phyloP scores from a whole-genome alignment of 2,888 invertebrate genomes.

The Cartodere bifasciata region DNA sequence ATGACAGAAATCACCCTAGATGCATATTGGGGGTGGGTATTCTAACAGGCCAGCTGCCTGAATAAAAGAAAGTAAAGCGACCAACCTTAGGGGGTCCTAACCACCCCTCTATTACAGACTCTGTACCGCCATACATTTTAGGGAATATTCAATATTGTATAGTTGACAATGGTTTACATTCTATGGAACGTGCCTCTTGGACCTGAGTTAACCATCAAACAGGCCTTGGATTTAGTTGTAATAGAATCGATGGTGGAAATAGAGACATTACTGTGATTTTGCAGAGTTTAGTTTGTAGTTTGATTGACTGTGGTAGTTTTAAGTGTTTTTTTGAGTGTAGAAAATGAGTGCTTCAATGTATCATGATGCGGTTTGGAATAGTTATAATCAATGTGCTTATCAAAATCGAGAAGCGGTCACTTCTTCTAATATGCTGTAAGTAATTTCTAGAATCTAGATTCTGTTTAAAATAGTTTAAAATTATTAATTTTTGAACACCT shows the following conservation, averaged over 20 bases:
- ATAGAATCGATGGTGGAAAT: no score
- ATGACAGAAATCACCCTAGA: background rate
- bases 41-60: slow-evolving; percentile 36
- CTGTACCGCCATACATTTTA: slow-evolving; percentile 26
- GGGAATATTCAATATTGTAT: no score
- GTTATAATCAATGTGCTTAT: slow-evolving; percentile 13
- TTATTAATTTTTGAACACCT: background rate
- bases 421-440: no score
- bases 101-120: slow-evolving; percentile 27
- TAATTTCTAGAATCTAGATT: no score
- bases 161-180: slow-evolving; percentile 37
- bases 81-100: slow-evolving; percentile 34
- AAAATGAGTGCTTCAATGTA: slow-evolving; percentile 30
- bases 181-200: slow-evolving; percentile 33
- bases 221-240: slow-evolving; percentile 25
- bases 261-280: no score
- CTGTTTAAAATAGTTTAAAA: no score
- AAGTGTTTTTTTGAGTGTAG: slow-evolving; percentile 2
- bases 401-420: no score
- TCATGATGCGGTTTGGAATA: slow-evolving; percentile 28
- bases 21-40: slow-evolving; percentile 26
- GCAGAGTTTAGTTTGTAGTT: no score
- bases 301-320: background rate
- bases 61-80: slow-evolving; percentile 36
- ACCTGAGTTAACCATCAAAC: slow-evolving; percentile 25